These are phyloP conservation scores for Dione vanillae DNA, from an alignment of 2,888 invertebrate genomes.

Conservation along the genomic window DNA sequence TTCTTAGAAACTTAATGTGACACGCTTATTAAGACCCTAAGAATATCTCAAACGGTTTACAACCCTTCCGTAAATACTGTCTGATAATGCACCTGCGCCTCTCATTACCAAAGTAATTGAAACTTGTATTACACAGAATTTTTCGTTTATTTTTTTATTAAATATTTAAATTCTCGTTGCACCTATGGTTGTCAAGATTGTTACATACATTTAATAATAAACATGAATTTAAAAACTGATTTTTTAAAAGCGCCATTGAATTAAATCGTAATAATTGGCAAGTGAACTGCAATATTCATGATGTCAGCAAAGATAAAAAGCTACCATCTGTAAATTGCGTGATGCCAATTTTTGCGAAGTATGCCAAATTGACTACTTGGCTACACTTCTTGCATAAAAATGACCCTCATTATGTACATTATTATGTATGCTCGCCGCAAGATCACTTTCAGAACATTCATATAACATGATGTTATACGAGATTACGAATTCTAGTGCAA, in stretches of 20 bases:
- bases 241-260: conserved; percentile 45
- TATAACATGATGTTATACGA: conserved; percentile 30
- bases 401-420: conserved; percentile 47
- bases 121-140: conserved; percentile 23
- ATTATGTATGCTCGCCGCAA: conserved; percentile 39
- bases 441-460: conserved; percentile 34
- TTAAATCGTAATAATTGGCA: conserved; percentile 49
- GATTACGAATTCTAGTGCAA: conserved; percentile 32
- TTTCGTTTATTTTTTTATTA: conserved; percentile 33
- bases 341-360: conserved; percentile 50
- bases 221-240: conserved; percentile 29
- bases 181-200: background rate
- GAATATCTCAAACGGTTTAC: conserved; percentile 32
- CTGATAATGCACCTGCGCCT: conserved; percentile 39
- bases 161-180: background rate
- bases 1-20: conserved; percentile 4
- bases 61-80: conserved; percentile 33
- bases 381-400: conserved; percentile 49
- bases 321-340: conserved; percentile 49
- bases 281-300: conserved; percentile 47
- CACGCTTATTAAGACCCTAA: conserved; percentile 30
- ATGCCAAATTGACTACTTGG: conserved; percentile 50
- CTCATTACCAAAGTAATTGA: conserved; percentile 34
- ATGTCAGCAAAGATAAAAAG: conserved; percentile 50
- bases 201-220: background rate